phyloP scores from a whole-genome alignment of 37 sponge, comb jelly and placozoan species.

The Hormiphora californensis region DNA sequence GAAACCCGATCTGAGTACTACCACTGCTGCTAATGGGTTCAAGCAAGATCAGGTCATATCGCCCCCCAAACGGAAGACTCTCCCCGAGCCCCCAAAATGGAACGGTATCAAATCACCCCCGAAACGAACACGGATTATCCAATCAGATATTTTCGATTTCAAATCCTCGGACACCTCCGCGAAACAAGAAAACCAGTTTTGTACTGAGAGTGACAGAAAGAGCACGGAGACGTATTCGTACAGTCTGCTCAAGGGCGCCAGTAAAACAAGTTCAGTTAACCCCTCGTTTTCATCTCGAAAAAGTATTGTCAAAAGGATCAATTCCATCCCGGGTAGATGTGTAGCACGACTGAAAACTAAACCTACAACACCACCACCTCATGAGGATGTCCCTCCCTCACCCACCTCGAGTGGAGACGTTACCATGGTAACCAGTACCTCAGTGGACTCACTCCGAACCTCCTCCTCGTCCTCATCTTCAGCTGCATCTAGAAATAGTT shows the following conservation, averaged over 20 bases:
- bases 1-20: neutral
- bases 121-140: neutral
- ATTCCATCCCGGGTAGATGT: neutral
- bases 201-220: neutral
- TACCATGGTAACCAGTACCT: neutral
- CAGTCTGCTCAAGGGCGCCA: conserved; percentile 38
- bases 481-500: neutral
- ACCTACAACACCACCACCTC: neutral
- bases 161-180: neutral
- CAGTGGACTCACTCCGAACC: neutral
- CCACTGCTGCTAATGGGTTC: no score
- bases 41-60: no score
- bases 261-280: conserved; percentile 51
- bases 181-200: conserved; percentile 7
- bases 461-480: neutral
- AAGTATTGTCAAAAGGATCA: conserved; percentile 31
- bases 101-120: conserved; percentile 43
- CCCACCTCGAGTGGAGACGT: neutral
- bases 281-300: conserved; percentile 47
- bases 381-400: neutral
- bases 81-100: no score
- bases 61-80: no score
- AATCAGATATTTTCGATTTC: conserved; percentile 50
- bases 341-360: neutral
- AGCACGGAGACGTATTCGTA: conserved; percentile 41